Base-by-base conservation (phyloP, 2,888 invertebrate species). In the Merodon equestris region DNA sequence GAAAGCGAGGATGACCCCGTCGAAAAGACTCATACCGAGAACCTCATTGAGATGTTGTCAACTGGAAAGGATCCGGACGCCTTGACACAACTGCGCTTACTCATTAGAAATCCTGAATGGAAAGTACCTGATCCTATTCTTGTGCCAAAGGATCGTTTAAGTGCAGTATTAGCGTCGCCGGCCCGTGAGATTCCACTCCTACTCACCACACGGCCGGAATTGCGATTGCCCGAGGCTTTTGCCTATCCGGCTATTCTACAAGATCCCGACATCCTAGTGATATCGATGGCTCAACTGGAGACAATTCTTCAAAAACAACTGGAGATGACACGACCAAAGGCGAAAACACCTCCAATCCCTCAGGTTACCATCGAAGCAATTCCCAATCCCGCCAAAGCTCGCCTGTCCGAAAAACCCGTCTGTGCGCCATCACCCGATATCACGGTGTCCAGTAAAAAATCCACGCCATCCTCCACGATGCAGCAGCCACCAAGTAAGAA, bases 121-220 rank as follows among this genome's bases (percentile, higher is more conserved):
- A 92, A 93, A 86, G 92, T 96, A 85, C 95, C 95, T 45, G 95
- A 96, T 90, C 95, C 95, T 9, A 90, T 96, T 84, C 88, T 96
- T 74, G 93, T 96, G 77, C 96, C 96, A 57, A 93, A 94, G 88
- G 93, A 94, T 84, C 92, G 92, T 84, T 88, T 96, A 53, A 92
- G 93, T 58, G 91, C 91, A 15, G 92, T 96, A 40, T 89, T 95
- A 18, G 91, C 92, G 1, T 91, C 93, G 3, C 96, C 96, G 0
- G 94, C 92, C 1, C 91, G 90, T 58, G 95, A 95, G 90, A 95
- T 96, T 76, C 95, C 95, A 0, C 91, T 93, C 57, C 89, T 96
- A 48, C 87, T 95, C 38, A 90, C 92, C 73, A 92, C 93, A 66
- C 90, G 94, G 74, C 94, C 95, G 0, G 94, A 95, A 86, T 88